A percentile compares a stretch with the other conserved stretches of the same genome.
phyloP scores from a whole-genome alignment of 1,140 invertebrate genomes.

The Diprion similis region DNA sequence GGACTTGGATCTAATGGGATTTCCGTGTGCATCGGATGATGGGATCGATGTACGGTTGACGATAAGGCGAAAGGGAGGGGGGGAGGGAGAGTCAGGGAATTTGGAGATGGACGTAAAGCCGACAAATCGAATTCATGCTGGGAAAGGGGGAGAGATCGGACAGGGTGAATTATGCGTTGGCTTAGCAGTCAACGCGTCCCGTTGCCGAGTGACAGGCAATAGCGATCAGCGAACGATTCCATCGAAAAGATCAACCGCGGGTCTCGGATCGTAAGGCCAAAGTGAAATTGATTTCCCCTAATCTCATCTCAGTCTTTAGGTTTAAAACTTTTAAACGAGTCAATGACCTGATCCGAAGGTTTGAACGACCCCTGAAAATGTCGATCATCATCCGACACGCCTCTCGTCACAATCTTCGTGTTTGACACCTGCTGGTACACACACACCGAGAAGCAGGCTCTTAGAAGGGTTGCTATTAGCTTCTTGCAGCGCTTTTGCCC shows the following conservation, averaged over 20 bases:
- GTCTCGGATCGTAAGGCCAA: not conserved
- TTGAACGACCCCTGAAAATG: too few relatives aligned
- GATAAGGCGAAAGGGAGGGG: not conserved
- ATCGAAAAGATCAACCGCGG: not conserved
- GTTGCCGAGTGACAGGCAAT: not conserved
- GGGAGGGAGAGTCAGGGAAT: too few relatives aligned
- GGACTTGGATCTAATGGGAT: not conserved
- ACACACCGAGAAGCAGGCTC: too few relatives aligned
- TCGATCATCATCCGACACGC: too few relatives aligned
- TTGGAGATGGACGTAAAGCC: not conserved
- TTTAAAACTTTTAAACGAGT: too few relatives aligned
- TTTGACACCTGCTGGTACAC: too few relatives aligned
- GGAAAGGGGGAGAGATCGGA: not conserved
- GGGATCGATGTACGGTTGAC: not conserved
- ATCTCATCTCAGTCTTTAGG: too few relatives aligned
- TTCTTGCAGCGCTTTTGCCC: too few relatives aligned
- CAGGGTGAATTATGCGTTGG: constrained; percentile 2
- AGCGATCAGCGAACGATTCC: not conserved
- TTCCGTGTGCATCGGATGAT: not conserved
- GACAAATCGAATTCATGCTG: constrained; percentile 5
- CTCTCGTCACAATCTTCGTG: too few relatives aligned
- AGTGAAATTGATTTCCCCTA: constrained; percentile 6
- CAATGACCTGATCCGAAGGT: too few relatives aligned
- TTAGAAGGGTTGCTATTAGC: too few relatives aligned
- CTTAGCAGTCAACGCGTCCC: not conserved